phyloP scores from a whole-genome alignment of 2,113 vertebrate species.

The Sander vitreus region DNA sequence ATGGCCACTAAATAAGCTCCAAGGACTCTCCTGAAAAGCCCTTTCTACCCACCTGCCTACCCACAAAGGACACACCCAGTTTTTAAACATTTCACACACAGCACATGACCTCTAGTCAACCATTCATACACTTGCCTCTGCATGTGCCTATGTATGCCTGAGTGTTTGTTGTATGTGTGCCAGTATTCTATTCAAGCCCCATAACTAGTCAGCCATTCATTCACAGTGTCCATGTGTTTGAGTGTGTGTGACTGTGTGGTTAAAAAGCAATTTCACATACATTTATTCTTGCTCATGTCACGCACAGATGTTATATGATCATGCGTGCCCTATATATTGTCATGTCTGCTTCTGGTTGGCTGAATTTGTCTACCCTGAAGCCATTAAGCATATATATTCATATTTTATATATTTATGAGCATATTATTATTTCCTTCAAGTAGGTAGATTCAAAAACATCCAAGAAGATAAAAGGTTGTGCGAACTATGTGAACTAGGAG shows the following conservation, averaged over 20 bases:
- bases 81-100: slow-evolving; percentile 56
- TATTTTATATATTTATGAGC: no score
- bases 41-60: slow-evolving; percentile 27
- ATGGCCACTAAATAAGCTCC: slow-evolving; percentile 34
- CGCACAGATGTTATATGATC: slow-evolving; percentile 37
- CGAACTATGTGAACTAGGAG: no score
- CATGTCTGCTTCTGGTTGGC: slow-evolving; percentile 31
- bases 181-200: slow-evolving; percentile 35
- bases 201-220: slow-evolving; percentile 56
- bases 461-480: no score
- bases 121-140: slow-evolving; percentile 35
- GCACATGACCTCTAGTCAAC: slow-evolving; percentile 53
- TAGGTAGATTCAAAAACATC: no score
- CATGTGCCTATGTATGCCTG: slow-evolving; percentile 25
- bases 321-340: slow-evolving; percentile 29
- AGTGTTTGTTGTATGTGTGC: slow-evolving; percentile 7
- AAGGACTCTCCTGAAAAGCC: slow-evolving; percentile 30
- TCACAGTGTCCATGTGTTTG: slow-evolving; percentile 31
- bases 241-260: slow-evolving; percentile 32
- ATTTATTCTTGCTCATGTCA: slow-evolving; percentile 34
- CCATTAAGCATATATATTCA: neutral
- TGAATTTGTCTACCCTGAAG: slow-evolving; percentile 30
- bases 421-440: slow-evolving; percentile 11
- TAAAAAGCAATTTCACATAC: slow-evolving; percentile 26
- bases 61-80: slow-evolving; percentile 61